Evolutionary conservation across 2,888 invertebrate genomes (phyloP), one percentile per base, ranked within the genome.

Genomic region (Gibbula magus): DNA sequence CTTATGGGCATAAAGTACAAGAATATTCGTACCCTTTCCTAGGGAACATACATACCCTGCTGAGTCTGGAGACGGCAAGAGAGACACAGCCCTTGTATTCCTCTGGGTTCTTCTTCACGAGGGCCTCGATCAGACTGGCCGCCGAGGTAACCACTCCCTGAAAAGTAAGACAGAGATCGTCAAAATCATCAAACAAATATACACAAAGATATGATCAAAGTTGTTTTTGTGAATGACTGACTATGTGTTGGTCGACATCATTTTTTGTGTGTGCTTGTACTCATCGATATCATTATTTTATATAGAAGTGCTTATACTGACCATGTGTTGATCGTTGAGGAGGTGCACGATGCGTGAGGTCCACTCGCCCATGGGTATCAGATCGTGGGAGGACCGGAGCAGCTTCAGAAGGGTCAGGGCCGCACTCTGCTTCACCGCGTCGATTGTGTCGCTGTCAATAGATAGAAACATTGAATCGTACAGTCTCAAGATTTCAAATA

Each of bases 71-170:
- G 74, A 99, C 99, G 81, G 99, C 99, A 83, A 99, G 94, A 88
- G 98, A 98, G 29, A 99, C 99, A 93, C 99, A 99, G 84, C 99
- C 99, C 93, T 99, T 99, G 93, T 99, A 99, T 93, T 99, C 99
- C 83, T 99, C 99, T 22, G 99, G 99, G 94, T 98, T 99, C 93
- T 97, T 97, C 94, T 99, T 99, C 29, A 99, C 99, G 83, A 99
- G 95, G 76, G 98, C 97, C 94, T 99, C 99, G 90, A 99, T 99
- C 80, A 99, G 94, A 87, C 99, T 99, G 80, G 98, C 98, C 61
- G 99, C 99, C 77, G 99, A 98, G 25, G 99, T 99, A 0, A 99
- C 99, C 78, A 99, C 99, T 84, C 99, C 99, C 93, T 93, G 86
- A 56, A 81, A 86, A 54, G 18, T 20, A 7, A 66, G 2, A 54